Evolutionary conservation across 2,888 invertebrate genomes (phyloP).

Genomic region (Pristionchus maxplancki): DNA sequence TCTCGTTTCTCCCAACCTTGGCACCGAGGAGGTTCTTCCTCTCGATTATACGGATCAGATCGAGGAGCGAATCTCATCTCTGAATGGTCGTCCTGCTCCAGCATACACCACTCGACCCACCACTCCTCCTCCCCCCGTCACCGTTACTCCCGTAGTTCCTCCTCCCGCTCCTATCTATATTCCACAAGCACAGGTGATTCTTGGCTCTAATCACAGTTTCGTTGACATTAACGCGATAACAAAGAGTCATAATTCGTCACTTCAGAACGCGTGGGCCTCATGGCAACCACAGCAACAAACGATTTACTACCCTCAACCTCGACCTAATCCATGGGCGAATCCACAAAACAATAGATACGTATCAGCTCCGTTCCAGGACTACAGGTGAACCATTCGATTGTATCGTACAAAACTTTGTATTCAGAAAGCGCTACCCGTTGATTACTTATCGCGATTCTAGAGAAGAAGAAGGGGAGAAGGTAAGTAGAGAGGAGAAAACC

Average conservation of each 20-base stretch:
- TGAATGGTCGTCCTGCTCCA: neutral
- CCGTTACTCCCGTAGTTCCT: neutral
- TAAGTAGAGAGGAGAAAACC: neutral
- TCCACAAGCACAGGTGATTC: neutral
- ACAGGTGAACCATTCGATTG: neutral
- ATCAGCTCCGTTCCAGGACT: neutral
- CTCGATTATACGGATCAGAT: conserved; percentile 16
- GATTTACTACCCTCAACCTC: neutral
- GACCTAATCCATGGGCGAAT: neutral
- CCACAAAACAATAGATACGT: neutral
- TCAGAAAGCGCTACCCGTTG: conserved; percentile 49
- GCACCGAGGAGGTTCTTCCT: neutral
- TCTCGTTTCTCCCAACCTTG: neutral
- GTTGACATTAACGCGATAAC: neutral
- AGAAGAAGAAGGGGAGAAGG: neutral
- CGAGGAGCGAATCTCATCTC: neutral
- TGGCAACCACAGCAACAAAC: conserved; percentile 15
- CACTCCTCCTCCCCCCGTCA: neutral
- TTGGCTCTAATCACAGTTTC: neutral
- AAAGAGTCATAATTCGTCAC: neutral
- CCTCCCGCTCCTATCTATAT: neutral
- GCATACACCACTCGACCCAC: neutral
- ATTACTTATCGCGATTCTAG: conserved; percentile 38
- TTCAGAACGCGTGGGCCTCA: conserved; percentile 3
- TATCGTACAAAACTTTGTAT: neutral